Evolutionary conservation across 2,888 invertebrate species (phyloP), one percentile per base, ranked within the genome.

Genomic region (Volucella inflata): DNA sequence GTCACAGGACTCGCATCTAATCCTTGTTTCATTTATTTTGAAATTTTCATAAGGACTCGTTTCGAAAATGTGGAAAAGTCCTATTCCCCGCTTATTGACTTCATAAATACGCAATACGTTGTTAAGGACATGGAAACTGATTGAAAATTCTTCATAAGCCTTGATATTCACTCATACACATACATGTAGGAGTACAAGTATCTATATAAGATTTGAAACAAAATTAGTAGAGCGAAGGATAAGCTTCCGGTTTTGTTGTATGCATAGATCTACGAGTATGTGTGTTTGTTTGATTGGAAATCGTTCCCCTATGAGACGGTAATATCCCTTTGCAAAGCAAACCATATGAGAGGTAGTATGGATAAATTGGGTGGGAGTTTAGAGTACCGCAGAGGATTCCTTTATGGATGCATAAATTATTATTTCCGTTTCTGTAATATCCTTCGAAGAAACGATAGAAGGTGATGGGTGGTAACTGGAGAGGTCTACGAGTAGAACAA

Each of bases 331-430:
- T 68, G 67, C 51, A 42, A 62, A 62, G 44, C 50, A 30, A 44
- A 11, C 53, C 38, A 42, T 59, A 46, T 44, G 21, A 14, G 30
- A n/a, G n/a, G n/a, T n/a, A n/a, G 38, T 59, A 4, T 59, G 40
- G 60, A 59, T 16, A 38, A 60, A 57, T 59, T 57, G 48, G 42
- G 50, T 65, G 38, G 57, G 57, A 67, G 42, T 51, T 59, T 36
- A 53, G 62, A 62, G 55, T 38, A 72, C 82, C 77, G 42, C 78
- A 78, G 82, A 82, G 77, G 60, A 67, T 53, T 77, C 77, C 77
- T 78, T 67, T 78, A 82, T 82, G 77, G 71, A 40, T 78, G 82
- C 78, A 82, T 82, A 82, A 72, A 82, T 82, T 77, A 82, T 82
- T 82, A 72, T 82, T 78, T 82, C 82, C 78, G 67, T 60, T 78